Evolutionary conservation across 2,888 invertebrate genomes (phyloP).

Genomic region (Lacanobia oleracea): DNA sequence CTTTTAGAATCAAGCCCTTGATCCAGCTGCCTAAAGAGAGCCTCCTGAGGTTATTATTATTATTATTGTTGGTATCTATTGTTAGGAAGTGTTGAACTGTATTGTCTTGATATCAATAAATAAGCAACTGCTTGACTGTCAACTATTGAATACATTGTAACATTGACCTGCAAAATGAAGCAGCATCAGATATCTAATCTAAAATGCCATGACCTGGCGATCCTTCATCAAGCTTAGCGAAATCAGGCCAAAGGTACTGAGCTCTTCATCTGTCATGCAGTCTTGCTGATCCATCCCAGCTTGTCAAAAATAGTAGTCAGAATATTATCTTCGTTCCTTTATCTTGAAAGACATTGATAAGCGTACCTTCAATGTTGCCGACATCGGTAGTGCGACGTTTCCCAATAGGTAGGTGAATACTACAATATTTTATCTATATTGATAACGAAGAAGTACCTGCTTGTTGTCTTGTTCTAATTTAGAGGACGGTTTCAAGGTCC

Average conservation of each 20-base stretch:
- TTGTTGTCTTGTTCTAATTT: slow-evolving; percentile 43
- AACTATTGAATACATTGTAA: too few species aligned
- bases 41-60: too few species aligned
- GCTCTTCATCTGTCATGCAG: neutral
- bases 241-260: neutral
- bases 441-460: slow-evolving; percentile 40
- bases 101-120: too few species aligned
- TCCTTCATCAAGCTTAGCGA: neutral
- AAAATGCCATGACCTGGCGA: neutral
- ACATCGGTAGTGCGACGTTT: slow-evolving; percentile 24
- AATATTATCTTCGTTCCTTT: slow-evolving; percentile 24
- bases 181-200: neutral
- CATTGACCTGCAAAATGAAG: neutral
- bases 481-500: slow-evolving; percentile 43
- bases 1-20: too few species aligned
- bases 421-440: slow-evolving; percentile 41
- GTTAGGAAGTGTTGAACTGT: too few species aligned
- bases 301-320: slow-evolving; percentile 13
- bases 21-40: too few species aligned
- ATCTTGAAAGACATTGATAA: slow-evolving; percentile 41
- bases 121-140: too few species aligned
- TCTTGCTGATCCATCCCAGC: neutral
- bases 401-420: slow-evolving; percentile 32
- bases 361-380: slow-evolving; percentile 31
- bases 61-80: too few species aligned